Evolutionary conservation across 2,113 vertebrate species (phyloP).

Genomic region (Mionectes macconnelli): DNA sequence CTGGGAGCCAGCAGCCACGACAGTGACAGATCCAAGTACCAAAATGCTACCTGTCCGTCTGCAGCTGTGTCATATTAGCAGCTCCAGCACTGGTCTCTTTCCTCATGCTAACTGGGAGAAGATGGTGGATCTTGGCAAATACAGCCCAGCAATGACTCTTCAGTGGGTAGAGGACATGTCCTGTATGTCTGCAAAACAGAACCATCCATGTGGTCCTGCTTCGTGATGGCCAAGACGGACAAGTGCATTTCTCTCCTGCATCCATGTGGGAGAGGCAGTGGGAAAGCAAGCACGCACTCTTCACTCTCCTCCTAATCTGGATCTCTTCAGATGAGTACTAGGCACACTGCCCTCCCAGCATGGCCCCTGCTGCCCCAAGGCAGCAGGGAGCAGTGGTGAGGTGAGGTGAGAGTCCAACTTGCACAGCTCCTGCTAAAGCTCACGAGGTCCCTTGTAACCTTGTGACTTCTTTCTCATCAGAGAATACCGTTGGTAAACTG

Average conservation of each 20-base stretch:
- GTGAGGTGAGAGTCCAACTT: background rate
- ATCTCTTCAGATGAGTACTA: background rate
- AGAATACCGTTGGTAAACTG: background rate
- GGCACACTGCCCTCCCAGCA: background rate
- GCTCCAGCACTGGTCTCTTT: background rate
- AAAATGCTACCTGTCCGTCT: background rate
- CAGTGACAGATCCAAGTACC: background rate
- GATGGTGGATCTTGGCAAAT: background rate
- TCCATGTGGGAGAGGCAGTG: fast-evolving
- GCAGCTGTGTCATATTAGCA: background rate
- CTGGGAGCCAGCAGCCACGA: background rate
- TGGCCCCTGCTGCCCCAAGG: background rate
- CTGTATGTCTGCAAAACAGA: background rate
- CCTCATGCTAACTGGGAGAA: background rate
- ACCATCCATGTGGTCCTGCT: fast-evolving
- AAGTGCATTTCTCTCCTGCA: background rate
- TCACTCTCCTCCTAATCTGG: background rate
- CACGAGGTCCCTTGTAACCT: background rate
- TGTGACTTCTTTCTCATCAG: background rate
- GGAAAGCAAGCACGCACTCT: background rate
- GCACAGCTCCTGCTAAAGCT: background rate
- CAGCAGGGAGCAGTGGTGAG: background rate
- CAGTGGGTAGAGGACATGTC: background rate
- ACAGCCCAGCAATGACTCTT: background rate
- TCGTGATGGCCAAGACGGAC: fast-evolving